These are phyloP conservation scores for Coreius guichenoti DNA, from an alignment of 2,797 vertebrate species.

Conservation along the genomic window DNA sequence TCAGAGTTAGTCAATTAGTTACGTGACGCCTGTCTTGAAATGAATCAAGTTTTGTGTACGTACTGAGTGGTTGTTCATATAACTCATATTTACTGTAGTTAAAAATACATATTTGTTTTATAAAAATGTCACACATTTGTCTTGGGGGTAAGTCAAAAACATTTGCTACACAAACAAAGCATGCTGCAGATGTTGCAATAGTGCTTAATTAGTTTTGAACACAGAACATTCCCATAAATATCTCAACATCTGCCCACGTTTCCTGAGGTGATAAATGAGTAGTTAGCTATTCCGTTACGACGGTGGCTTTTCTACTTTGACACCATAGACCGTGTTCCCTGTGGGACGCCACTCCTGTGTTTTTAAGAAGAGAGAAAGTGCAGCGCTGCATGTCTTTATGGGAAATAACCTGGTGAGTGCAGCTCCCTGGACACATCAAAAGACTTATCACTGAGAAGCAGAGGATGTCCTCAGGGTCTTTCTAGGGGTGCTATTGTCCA, in stretches of 20 bases:
- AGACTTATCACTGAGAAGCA: slow-evolving; percentile 79
- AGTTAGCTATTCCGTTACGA: neutral
- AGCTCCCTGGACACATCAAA: slow-evolving; percentile 74
- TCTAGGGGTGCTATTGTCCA: slow-evolving; percentile 75
- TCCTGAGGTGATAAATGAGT: slow-evolving; percentile 8
- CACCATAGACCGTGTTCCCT: neutral
- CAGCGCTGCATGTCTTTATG: slow-evolving; percentile 72
- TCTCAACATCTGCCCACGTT: slow-evolving; percentile 2
- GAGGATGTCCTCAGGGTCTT: slow-evolving; percentile 78
- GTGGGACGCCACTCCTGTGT: slow-evolving; percentile 57
- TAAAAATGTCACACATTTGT: neutral
- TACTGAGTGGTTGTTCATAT: neutral
- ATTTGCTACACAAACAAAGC: neutral
- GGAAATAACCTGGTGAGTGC: slow-evolving; percentile 73
- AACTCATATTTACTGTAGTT: neutral
- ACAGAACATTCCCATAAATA: neutral
- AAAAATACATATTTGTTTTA: neutral
- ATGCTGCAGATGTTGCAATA: neutral
- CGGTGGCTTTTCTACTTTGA: neutral
- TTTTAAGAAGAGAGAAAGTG: slow-evolving; percentile 59
- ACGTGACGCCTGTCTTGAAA: neutral
- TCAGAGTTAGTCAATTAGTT: neutral
- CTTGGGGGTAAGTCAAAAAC: neutral
- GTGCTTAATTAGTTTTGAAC: neutral
- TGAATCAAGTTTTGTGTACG: neutral